A percentile compares a stretch with the other conserved stretches of the same genome.
Evolutionary conservation across 2,113 vertebrate species (phyloP).

Genomic region (Apteryx owenii): DNA sequence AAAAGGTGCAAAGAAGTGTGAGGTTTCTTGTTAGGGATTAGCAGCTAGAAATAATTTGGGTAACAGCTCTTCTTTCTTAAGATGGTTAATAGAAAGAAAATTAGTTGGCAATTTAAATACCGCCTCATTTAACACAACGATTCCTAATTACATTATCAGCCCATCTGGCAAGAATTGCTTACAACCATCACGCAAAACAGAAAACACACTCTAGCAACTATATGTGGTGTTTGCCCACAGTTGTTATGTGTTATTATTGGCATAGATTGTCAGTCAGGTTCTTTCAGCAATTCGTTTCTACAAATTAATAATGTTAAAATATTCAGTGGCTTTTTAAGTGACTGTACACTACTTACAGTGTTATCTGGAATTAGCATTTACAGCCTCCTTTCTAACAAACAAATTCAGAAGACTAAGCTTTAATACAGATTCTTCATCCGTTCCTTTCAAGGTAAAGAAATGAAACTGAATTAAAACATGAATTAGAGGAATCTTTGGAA

Average conservation of each 20-base stretch:
- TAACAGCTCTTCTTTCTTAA: conserved; percentile 77
- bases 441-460: conserved; percentile 28
- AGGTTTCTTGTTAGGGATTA: conserved; percentile 73
- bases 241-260: conserved; percentile 33
- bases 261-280: conserved; percentile 45
- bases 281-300: conserved; percentile 26
- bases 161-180: conserved; percentile 74
- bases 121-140: conserved; percentile 86
- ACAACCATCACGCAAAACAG: not conserved
- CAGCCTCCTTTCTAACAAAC: not conserved
- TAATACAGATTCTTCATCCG: conserved; percentile 16
- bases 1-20: not conserved
- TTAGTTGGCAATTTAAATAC: conserved; percentile 89
- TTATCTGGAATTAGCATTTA: conserved; percentile 23
- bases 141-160: conserved; percentile 87
- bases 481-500: not conserved
- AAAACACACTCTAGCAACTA: conserved; percentile 27
- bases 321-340: conserved; percentile 28
- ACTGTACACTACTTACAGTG: not conserved
- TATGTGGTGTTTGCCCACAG: conserved; percentile 57
- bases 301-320: conserved; percentile 42
- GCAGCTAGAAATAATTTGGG: conserved; percentile 79
- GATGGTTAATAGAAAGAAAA: conserved; percentile 89
- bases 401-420: not conserved
- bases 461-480: conserved; percentile 28